Percentiles rank a stretch among this genome's conserved stretches.
phyloP scores from a whole-genome alignment of 2,888 invertebrate genomes.

The Toxonevra muliebris region DNA sequence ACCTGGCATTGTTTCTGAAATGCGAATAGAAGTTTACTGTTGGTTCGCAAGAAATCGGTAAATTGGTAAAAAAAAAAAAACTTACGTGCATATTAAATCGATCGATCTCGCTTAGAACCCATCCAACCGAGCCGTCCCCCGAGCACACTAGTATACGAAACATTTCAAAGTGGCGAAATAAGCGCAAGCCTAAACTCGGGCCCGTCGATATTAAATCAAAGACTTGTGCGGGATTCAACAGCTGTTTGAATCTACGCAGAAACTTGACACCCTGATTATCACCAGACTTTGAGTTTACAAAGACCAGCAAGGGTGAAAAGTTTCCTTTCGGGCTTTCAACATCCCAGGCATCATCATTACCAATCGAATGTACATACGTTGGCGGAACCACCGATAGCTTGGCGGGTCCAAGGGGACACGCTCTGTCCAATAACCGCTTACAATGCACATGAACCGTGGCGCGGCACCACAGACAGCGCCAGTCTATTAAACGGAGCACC shows the following conservation, averaged over 20 bases:
- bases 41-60: too few species aligned
- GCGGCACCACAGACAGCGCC: slow-evolving; percentile 96
- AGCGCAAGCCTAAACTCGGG: slow-evolving; percentile 82
- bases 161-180: slow-evolving; percentile 95
- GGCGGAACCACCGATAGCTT: slow-evolving; percentile 95
- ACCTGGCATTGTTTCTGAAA: slow-evolving; percentile 89
- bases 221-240: slow-evolving; percentile 96
- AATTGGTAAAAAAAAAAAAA: slow-evolving; percentile 42
- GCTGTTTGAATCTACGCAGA: slow-evolving; percentile 91
- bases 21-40: not conserved
- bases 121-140: slow-evolving; percentile 97
- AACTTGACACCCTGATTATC: slow-evolving; percentile 98
- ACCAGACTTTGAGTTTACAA: slow-evolving; percentile 97
- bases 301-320: slow-evolving; percentile 84
- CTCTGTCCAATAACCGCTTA: slow-evolving; percentile 78
- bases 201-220: slow-evolving; percentile 94
- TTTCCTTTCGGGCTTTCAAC: slow-evolving; percentile 75
- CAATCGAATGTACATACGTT: slow-evolving; percentile 89
- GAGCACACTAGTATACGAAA: slow-evolving; percentile 96
- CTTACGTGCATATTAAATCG: slow-evolving; percentile 93
- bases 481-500: slow-evolving; percentile 92
- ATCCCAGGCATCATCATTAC: slow-evolving; percentile 91
- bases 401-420: slow-evolving; percentile 88
- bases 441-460: slow-evolving; percentile 92
- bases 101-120: slow-evolving; percentile 97